Evolutionary conservation across 1,140 invertebrate genomes (phyloP).

Genomic region (Ooceraea biroi): DNA sequence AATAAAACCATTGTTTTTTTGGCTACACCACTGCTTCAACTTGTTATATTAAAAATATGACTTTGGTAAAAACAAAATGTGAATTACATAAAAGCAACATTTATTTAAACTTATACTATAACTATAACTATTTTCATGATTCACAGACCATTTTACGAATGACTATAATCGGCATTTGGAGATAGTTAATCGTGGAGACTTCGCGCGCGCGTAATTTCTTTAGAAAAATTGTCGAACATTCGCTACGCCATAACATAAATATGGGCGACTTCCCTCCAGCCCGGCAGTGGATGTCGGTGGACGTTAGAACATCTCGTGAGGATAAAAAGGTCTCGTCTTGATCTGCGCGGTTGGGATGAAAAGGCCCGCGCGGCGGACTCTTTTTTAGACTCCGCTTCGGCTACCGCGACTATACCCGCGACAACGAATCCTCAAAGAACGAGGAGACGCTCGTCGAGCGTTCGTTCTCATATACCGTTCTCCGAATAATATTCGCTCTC

Average conservation of each 20-base stretch:
- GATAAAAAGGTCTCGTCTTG: constrained; percentile 34
- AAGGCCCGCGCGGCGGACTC: constrained; percentile 5
- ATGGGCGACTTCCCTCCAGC: no score
- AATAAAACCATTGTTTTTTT: no score
- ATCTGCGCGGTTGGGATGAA: constrained; percentile 39
- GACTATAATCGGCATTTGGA: no score
- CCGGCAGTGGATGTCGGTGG: constrained; percentile 2
- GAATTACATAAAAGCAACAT: no score
- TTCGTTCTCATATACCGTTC: constrained; percentile 71
- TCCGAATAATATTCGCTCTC: constrained; percentile 74
- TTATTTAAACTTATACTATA: no score
- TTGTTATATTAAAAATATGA: no score
- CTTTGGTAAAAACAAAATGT: no score
- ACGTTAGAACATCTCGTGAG: constrained; percentile 22
- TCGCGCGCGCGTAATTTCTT: not conserved
- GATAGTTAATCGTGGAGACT: not conserved
- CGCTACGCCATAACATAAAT: not conserved
- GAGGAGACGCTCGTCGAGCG: constrained; percentile 31
- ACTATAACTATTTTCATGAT: no score
- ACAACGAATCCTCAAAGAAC: constrained; percentile 59
- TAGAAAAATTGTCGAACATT: constrained; percentile 13
- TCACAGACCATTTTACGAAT: no score
- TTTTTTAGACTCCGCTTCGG: constrained; percentile 22
- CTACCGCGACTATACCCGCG: no score
- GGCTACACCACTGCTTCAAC: no score